These are phyloP conservation scores for Silvanus unidentatus DNA, from an alignment of 2,888 invertebrate species.

Conservation along the genomic window DNA sequence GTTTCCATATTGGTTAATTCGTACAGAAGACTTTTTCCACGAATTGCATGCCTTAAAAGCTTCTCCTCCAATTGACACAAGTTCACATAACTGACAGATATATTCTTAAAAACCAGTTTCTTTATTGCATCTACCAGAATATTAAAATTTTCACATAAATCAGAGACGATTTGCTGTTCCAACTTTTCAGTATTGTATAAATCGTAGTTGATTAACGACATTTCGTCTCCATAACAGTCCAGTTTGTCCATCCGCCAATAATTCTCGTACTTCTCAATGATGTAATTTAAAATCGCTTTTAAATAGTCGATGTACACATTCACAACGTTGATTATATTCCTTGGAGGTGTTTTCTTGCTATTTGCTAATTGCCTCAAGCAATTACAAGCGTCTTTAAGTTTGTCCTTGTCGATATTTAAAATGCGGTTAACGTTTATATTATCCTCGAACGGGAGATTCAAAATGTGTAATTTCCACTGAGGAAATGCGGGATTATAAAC, in stretches of 20 bases:
- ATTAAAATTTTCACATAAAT: conserved; percentile 25
- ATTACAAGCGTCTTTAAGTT: conserved; percentile 12
- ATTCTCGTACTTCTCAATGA: conserved; percentile 35
- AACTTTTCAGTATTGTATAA: too few species aligned
- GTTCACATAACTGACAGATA: conserved; percentile 20
- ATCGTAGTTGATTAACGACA: too few species aligned
- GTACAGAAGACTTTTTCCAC: conserved; percentile 30
- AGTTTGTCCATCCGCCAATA: conserved; percentile 37
- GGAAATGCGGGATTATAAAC: conserved; percentile 11
- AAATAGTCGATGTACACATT: conserved; percentile 23
- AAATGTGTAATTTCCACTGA: conserved; percentile 29
- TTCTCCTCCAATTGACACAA: conserved; percentile 29
- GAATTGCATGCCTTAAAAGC: conserved; percentile 32
- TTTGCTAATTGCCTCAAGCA: conserved; percentile 7
- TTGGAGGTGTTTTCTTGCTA: conserved; percentile 5
- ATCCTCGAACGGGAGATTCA: conserved; percentile 22
- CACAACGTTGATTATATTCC: conserved; percentile 4
- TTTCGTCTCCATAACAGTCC: not conserved
- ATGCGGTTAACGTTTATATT: conserved; percentile 11
- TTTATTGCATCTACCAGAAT: conserved; percentile 24
- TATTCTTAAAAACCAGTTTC: conserved; percentile 22
- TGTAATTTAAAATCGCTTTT: conserved; percentile 31
- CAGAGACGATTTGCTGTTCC: not conserved
- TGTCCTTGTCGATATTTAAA: conserved; percentile 17
- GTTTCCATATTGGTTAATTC: conserved; percentile 26